These are phyloP conservation scores for Crotophaga sulcirostris DNA, from an alignment of 2,113 vertebrate genomes.

Conservation along the genomic window DNA sequence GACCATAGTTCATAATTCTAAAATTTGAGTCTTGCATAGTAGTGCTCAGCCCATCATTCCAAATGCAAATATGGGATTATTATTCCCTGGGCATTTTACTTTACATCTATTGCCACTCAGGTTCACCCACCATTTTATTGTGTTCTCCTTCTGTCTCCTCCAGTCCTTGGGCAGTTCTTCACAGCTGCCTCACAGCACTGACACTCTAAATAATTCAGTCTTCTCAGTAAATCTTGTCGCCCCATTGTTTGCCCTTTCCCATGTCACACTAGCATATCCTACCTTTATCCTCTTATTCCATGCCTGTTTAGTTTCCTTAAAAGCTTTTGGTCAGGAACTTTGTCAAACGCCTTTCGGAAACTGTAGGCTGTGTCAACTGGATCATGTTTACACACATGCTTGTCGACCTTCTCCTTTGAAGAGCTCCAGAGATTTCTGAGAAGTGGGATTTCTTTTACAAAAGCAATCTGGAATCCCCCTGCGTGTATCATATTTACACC, in stretches of 20 bases:
- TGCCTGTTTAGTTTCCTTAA: constrained; percentile 7
- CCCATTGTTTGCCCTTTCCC: background rate
- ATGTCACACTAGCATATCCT: constrained; percentile 1
- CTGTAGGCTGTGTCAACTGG: background rate
- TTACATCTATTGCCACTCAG: background rate
- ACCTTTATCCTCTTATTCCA: constrained; percentile 32
- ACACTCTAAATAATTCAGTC: background rate
- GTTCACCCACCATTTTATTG: background rate
- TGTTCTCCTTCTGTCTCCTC: background rate
- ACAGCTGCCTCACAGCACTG: background rate
- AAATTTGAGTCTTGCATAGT: background rate
- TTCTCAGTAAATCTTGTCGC: background rate
- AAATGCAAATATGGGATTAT: background rate
- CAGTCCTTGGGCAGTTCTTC: background rate
- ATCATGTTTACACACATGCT: background rate
- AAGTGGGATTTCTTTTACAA: background rate
- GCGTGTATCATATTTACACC: background rate
- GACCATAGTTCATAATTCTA: background rate
- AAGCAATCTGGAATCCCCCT: background rate
- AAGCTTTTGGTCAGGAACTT: constrained; percentile 26
- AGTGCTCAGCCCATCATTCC: background rate
- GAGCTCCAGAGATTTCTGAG: background rate
- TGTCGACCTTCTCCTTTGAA: background rate
- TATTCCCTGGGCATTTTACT: background rate
- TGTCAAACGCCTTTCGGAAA: background rate